These are phyloP conservation scores for Microctenopoma steveboyesi DNA, from an alignment of 2,797 vertebrate genomes.

Conservation along the genomic window DNA sequence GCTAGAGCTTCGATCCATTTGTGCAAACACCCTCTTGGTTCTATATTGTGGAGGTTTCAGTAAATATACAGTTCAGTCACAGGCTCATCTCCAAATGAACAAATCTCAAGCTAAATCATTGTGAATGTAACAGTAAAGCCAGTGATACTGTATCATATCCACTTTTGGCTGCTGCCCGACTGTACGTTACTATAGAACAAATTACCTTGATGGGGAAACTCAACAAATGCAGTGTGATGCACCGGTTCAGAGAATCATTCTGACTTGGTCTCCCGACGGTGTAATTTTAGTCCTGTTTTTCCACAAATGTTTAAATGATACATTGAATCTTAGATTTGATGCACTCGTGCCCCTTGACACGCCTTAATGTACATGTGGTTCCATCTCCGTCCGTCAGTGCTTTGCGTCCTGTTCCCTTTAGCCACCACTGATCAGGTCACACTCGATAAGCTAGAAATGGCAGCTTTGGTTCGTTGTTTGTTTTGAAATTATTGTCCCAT, in stretches of 20 bases:
- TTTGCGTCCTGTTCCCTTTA: slow-evolving; percentile 24
- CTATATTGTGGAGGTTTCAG: neutral
- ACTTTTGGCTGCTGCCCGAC: neutral
- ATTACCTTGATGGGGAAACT: neutral
- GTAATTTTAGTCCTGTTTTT: slow-evolving; percentile 4
- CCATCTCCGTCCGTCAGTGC: slow-evolving; percentile 32
- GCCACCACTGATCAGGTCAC: slow-evolving; percentile 47
- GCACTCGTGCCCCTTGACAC: slow-evolving; percentile 39
- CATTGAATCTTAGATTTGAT: slow-evolving; percentile 32
- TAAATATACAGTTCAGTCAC: neutral
- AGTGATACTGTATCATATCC: neutral
- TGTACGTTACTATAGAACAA: neutral
- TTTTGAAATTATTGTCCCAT: slow-evolving; percentile 46
- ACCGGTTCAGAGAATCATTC: neutral
- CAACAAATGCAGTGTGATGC: neutral
- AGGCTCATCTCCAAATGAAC: neutral
- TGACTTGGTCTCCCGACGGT: slow-evolving; percentile 11
- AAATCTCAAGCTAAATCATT: neutral
- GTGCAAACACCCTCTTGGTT: neutral
- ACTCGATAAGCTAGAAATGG: slow-evolving; percentile 74
- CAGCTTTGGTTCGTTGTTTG: slow-evolving; percentile 63
- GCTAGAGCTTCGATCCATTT: slow-evolving; percentile 7
- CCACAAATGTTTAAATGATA: slow-evolving; percentile 8
- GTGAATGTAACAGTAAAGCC: neutral
- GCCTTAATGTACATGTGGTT: slow-evolving; percentile 24